phyloP scores from a whole-genome alignment of 1,140 invertebrate genomes.

The Nasonia giraulti region DNA sequence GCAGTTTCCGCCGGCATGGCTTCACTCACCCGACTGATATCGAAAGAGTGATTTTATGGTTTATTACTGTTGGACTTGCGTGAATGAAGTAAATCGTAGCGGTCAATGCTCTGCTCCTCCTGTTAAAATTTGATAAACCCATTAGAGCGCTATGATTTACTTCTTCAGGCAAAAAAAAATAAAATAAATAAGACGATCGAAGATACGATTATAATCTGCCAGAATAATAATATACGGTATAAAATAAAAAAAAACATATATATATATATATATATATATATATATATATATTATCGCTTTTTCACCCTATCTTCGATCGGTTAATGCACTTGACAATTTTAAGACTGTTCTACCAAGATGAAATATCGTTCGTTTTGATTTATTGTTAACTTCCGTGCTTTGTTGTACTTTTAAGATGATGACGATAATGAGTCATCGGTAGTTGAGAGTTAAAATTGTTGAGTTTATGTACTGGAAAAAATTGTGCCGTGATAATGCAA shows the following conservation, averaged over 20 bases:
- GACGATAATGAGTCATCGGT: neutral
- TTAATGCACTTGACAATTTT: constrained; percentile 8
- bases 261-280: too few species aligned
- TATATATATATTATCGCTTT: too few species aligned
- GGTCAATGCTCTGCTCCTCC: neutral
- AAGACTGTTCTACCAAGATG: constrained; percentile 18
- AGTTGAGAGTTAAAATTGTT: constrained; percentile 3
- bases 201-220: too few species aligned
- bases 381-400: too few species aligned
- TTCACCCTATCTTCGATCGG: constrained; percentile 30
- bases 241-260: too few species aligned
- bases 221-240: too few species aligned
- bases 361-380: neutral
- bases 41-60: constrained; percentile 66
- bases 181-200: too few species aligned
- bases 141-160: constrained; percentile 14
- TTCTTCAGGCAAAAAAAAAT: neutral
- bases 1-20: constrained; percentile 68
- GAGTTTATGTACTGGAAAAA: neutral
- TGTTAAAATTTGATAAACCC: neutral
- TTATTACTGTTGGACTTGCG: constrained; percentile 66
- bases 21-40: constrained; percentile 63
- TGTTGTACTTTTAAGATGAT: neutral
- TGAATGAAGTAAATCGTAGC: constrained; percentile 57
- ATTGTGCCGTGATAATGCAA: too few species aligned